phyloP scores from a whole-genome alignment of 2,888 invertebrate genomes.

The Palloptera scutellata region DNA sequence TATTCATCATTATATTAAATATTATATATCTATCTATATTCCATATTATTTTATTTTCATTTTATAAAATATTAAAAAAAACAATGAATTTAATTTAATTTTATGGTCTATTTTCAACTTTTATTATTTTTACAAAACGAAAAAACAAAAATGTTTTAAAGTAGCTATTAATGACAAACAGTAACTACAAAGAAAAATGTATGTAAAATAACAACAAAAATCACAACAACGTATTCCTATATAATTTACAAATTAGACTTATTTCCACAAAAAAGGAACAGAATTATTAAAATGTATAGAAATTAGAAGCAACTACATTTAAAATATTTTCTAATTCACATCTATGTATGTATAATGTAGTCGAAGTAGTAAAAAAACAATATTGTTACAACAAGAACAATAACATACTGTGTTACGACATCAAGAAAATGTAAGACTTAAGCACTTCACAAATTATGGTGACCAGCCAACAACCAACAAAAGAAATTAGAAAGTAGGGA shows the following conservation, averaged over 20 bases:
- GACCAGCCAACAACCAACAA: slow-evolving; percentile 27
- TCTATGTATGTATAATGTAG: background rate
- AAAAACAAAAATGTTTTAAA: slow-evolving; percentile 8
- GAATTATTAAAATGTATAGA: background rate
- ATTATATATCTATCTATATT: slow-evolving; percentile 21
- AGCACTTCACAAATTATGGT: slow-evolving; percentile 50
- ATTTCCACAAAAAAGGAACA: background rate
- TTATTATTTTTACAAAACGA: background rate
- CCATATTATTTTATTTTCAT: slow-evolving; percentile 27
- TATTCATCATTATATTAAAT: slow-evolving; percentile 22
- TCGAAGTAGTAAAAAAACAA: background rate
- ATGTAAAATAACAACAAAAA: slow-evolving; percentile 27
- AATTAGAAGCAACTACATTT: no score
- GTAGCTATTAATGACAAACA: background rate
- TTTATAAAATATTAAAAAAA: slow-evolving; percentile 14
- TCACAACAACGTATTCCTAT: slow-evolving; percentile 34
- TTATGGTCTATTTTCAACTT: background rate
- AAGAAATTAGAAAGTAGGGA: slow-evolving; percentile 13
- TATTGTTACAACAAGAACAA: slow-evolving; percentile 17
- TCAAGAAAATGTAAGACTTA: slow-evolving; percentile 47
- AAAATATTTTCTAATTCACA: no score
- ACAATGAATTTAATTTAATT: slow-evolving; percentile 5
- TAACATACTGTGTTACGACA: slow-evolving; percentile 34
- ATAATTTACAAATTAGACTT: slow-evolving; percentile 12
- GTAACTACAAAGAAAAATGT: background rate